Evolutionary conservation across 2,888 invertebrate species (phyloP).

Genomic region (Bimastos eiseni): DNA sequence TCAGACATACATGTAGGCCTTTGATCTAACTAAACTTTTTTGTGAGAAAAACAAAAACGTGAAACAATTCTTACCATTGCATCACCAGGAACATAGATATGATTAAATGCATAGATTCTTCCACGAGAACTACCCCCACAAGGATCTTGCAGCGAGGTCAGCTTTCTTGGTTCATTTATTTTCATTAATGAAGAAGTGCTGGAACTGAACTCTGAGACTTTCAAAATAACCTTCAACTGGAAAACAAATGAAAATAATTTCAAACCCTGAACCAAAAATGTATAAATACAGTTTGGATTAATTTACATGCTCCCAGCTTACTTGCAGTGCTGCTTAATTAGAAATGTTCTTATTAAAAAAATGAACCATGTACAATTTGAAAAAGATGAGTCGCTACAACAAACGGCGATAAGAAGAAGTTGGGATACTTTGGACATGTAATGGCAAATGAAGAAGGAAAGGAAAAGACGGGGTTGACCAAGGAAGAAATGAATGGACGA

Average conservation of each 20-base stretch:
- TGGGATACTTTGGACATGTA: too few species aligned
- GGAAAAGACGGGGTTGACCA: too few species aligned
- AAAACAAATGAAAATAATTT: slow-evolving; percentile 16
- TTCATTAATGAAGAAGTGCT: slow-evolving; percentile 6
- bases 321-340: too few species aligned
- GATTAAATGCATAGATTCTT: slow-evolving; percentile 1
- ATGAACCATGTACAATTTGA: too few species aligned
- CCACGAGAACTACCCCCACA: background rate
- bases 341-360: too few species aligned
- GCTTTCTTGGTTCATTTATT: background rate
- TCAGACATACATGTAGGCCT: background rate
- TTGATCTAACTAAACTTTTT: background rate
- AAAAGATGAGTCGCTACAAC: too few species aligned
- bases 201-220: background rate
- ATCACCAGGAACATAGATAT: slow-evolving; percentile 9
- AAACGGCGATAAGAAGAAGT: too few species aligned
- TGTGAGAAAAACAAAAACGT: background rate
- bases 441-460: too few species aligned
- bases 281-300: background rate
- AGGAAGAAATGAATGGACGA: too few species aligned
- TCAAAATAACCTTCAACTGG: slow-evolving; percentile 1
- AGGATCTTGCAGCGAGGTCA: background rate
- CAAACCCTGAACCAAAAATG: background rate
- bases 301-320: too few species aligned
- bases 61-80: background rate